Evolutionary conservation across 2,797 vertebrate genomes (phyloP), one percentile per base, ranked within the genome.

Genomic region (Cyclura pinguis): DNA sequence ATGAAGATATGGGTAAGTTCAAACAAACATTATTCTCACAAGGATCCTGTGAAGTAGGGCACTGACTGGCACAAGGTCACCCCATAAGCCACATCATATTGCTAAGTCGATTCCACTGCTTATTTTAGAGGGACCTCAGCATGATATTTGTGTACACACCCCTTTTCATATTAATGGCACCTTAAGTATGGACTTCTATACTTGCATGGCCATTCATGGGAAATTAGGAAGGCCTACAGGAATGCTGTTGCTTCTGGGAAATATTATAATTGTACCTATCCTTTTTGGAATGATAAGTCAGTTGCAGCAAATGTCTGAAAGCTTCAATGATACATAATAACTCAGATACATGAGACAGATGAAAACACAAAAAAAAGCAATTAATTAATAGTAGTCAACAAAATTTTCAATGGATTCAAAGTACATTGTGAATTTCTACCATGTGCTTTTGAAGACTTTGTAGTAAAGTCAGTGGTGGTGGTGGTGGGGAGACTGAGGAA

Each of bases 171-270:
- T 29, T 72, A 55, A 88, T 55, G 20, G n/a, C 29, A 69, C 29
- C 29, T 69, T 32, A 32, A 32, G 10, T 69, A 9, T 4, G 9
- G 67, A 3, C 29, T 76, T 57, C 8, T 47, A 13, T 82, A 47
- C 35, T 82, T 42, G 74, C 5, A 73, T 29, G 35, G 59, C 57
- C n/a, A 77, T 50, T 84, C 73, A 78, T 27, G 22, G 32, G n/a
- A 77, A 91, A 88, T 47, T 88, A 69, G 64, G 50, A 80, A 90
- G 38, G n/a, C 20, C 74, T 67, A 78, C 6, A 76, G 50, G 12
- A 87, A 59, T 38, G 59, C 13, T 42, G 12, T 77, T 74, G 6
- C 38, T 77, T 84, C 69, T 64, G 35, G 73, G 20, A 78, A 84
- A 78, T 67, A 10, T 35, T 64, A 20, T 55, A 24, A 86, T 35